phyloP scores from a whole-genome alignment of 2,797 vertebrate species.

The Petrocephalus sullivani region DNA sequence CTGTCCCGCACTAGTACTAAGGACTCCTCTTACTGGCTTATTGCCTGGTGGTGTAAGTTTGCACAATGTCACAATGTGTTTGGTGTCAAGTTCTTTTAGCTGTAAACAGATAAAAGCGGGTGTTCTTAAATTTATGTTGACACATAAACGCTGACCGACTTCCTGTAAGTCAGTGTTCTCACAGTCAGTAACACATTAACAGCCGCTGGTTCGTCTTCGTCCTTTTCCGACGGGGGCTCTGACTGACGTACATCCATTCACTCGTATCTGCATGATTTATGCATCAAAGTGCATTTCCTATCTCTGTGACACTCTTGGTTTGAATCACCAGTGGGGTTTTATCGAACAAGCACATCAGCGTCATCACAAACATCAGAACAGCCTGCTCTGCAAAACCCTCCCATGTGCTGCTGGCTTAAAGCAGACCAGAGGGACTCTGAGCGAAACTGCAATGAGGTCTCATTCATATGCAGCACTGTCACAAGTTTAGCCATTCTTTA shows the following conservation, averaged over 20 bases:
- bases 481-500: no score
- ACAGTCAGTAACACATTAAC: conserved; percentile 5
- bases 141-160: neutral
- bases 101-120: conserved; percentile 26
- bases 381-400: neutral
- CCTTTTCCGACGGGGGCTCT: neutral
- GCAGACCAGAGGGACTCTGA: neutral
- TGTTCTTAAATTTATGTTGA: conserved; percentile 30
- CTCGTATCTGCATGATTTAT: neutral
- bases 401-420: neutral
- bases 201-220: neutral
- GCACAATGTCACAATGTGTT: neutral
- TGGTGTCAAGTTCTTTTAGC: neutral
- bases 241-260: conserved; percentile 10
- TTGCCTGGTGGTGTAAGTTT: neutral
- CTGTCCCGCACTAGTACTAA: neutral
- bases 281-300: neutral
- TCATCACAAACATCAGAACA: neutral
- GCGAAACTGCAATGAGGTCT: no score
- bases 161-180: conserved; percentile 2
- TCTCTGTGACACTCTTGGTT: conserved; percentile 24
- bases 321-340: conserved; percentile 21
- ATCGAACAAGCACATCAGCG: neutral
- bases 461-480: no score
- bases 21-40: neutral